Conservation (phyloP, 2,888 invertebrate genomes). For the Sclerodermus sp. region DNA sequence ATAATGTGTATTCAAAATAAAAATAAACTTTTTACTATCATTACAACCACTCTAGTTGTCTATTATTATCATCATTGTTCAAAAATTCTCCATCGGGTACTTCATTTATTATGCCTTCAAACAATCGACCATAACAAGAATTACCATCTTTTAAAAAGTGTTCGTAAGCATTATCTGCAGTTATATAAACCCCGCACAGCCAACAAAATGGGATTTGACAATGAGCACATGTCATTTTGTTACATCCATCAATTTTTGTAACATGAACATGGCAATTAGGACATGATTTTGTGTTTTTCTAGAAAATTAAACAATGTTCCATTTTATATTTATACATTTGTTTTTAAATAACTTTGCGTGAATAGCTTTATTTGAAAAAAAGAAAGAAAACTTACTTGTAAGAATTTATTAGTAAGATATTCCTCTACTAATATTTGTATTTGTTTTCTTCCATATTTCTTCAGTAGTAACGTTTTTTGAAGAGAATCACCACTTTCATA, state of each 20-base stretch:
- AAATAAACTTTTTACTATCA: conserved; percentile 7
- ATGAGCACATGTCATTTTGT: conserved; percentile 32
- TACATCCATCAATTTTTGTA: conserved; percentile 33
- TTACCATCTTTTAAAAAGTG: conserved; percentile 25
- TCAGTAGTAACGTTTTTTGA: conserved; percentile 24
- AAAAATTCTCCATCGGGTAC: too few species aligned
- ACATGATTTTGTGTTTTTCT: conserved; percentile 37
- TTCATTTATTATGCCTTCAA: conserved; percentile 20
- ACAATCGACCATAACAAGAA: conserved; percentile 30
- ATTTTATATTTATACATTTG: background rate
- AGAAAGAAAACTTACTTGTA: conserved; percentile 28
- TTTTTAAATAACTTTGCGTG: too few species aligned
- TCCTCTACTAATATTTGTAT: conserved; percentile 35
- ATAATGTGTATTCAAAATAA: conserved; percentile 3
- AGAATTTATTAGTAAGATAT: conserved; percentile 29
- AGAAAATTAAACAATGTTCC: conserved; percentile 5
- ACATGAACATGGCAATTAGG: conserved; percentile 33
- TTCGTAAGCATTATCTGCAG: conserved; percentile 25
- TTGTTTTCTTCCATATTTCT: conserved; percentile 36
- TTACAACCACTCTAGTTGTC: background rate
- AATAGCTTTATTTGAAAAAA: too few species aligned
- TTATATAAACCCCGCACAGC: conserved; percentile 32
- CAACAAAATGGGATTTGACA: conserved; percentile 36
- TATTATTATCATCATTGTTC: conserved; percentile 1
- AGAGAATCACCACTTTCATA: conserved; percentile 25